Base-by-base conservation (phyloP, 1,140 invertebrate genomes). In the Capitella teleta region DNA sequence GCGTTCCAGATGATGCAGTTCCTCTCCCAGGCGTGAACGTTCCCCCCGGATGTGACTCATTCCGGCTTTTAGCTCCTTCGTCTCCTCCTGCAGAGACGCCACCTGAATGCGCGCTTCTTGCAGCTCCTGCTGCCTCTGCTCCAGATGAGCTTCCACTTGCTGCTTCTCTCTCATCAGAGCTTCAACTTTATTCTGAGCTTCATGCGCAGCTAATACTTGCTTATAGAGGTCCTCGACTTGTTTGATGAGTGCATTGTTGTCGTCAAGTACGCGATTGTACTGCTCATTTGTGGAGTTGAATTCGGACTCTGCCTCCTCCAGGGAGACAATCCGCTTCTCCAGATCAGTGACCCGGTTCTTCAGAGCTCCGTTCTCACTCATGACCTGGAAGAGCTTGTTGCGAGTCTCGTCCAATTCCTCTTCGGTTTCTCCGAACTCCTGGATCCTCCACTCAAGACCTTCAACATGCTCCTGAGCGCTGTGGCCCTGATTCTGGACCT, bases 211-310 rank as follows among this genome's bases (percentile, higher is more conserved):
- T n/a, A n/a, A n/a, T n/a, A 38, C 19, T 25, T 43, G 48, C 12
- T 48, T 42, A 49, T 66, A 60, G 26, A 69, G 57, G 30, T 65
- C 61, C 52, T 69, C 63, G 25, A 69, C 61, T 50, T 66, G 61
- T 28, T 61, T 60, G 1, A 58, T 62, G 54, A 69, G 56, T 10
- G 46, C 52, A 21, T 55, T 62, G 32, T 69, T 69, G 34, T 67
- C 64, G 32, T 52, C 55, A 8, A 69, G 54, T 5, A 66, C 51
- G 32, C 59, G 58, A 37, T 55, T 59, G 48, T 68, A 61, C 26
- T 66, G 59, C 23, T 59, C 59, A 52, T 57, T 63, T 23, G 66
- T 37, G 30, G 52, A 55, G 21, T 57, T 53, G 51, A 59, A 66
- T 37, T 68, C 64, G n/a, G 45, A 41, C 32, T 64, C 57, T 10